phyloP scores from a whole-genome alignment of 92 coral and sea anemone species.

The Epizoanthus ramosus region DNA sequence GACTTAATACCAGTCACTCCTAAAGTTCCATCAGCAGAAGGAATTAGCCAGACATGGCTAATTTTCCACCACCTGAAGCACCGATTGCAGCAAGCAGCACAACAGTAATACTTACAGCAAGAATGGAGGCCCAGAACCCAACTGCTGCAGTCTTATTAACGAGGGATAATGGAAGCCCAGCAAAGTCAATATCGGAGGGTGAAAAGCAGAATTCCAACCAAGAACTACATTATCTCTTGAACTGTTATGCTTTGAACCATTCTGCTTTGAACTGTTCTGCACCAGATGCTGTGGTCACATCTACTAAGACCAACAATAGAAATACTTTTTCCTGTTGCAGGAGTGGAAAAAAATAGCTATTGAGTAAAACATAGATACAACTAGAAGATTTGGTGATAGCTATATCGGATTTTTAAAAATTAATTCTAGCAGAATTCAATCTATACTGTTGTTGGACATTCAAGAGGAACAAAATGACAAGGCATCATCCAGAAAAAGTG shows the following conservation, averaged over 20 bases:
- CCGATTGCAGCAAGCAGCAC: slow-evolving; percentile 21
- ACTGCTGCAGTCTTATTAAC: background rate
- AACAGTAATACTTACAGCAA: slow-evolving; percentile 20
- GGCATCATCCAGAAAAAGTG: slow-evolving; percentile 12
- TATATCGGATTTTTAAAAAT: slow-evolving; percentile 16
- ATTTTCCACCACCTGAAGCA: slow-evolving; percentile 16
- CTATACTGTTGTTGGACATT: slow-evolving; percentile 40
- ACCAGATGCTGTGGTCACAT: background rate
- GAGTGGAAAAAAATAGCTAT: slow-evolving; percentile 39
- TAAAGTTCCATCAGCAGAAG: slow-evolving; percentile 1
- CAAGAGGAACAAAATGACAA: slow-evolving; percentile 28
- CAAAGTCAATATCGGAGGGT: too few species aligned
- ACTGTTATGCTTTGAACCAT: too few species aligned
- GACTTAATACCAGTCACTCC: background rate
- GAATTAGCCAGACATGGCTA: slow-evolving; percentile 13
- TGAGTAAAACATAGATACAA: background rate
- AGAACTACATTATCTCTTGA: background rate
- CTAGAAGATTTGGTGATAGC: slow-evolving; percentile 22
- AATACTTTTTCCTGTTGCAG: slow-evolving; percentile 1
- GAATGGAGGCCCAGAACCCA: too few species aligned
- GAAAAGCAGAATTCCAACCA: too few species aligned
- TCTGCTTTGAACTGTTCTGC: too few species aligned
- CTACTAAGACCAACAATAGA: background rate
- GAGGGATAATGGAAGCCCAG: too few species aligned
- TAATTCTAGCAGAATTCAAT: slow-evolving; percentile 10